Evolutionary conservation across 2,888 invertebrate species (phyloP), one percentile per base, ranked within the genome.

Genomic region (Hipparchia sbordonii): DNA sequence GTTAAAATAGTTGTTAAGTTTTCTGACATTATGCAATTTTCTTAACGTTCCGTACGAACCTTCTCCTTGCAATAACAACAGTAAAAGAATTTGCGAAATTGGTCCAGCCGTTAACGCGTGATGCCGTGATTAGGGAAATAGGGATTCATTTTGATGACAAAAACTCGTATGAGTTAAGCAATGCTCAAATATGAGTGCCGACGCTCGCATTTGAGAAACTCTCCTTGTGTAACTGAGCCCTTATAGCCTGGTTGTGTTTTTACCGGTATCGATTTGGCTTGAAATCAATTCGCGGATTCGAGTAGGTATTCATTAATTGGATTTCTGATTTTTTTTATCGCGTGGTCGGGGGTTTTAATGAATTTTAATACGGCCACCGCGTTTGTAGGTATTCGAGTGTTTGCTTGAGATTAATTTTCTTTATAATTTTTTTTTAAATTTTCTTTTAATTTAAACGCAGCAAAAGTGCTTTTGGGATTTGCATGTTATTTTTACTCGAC

Each of bases 231-330:
- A 23, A 23, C 23, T 23, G 23, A 23, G 23, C 23, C 23, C 63
- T 51, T 62, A 13, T 23, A 9, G 63, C 48, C 63, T 23, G 65
- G 65, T 65, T 65, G 33, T 65, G 33, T 65, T 65, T 65, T 65
- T 57, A 45, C n/a, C 46, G 56, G 45, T 6, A 67, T 67, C 57
- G 56, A 45, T 67, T 67, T 45, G 39, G 57, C 45, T 13, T 57
- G 67, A 56, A 67, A 67, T 67, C 67, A 56, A 57, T 67, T 67
- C 46, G 67, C 67, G 56, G 33, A 12, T 51, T 33, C 51, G 10
- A 65, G 39, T 51, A n/a, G 46, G 65, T 65, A 65, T 65, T 71
- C 65, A 59, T 65, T 71, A 65, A 71, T 71, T 71, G 71, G 59
- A 33, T 33, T 59, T 65, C 51, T 8, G 56, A 59, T 39, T 3